Conservation (phyloP, 2,797 vertebrate species). For the Bryconaethiops microstoma region DNA sequence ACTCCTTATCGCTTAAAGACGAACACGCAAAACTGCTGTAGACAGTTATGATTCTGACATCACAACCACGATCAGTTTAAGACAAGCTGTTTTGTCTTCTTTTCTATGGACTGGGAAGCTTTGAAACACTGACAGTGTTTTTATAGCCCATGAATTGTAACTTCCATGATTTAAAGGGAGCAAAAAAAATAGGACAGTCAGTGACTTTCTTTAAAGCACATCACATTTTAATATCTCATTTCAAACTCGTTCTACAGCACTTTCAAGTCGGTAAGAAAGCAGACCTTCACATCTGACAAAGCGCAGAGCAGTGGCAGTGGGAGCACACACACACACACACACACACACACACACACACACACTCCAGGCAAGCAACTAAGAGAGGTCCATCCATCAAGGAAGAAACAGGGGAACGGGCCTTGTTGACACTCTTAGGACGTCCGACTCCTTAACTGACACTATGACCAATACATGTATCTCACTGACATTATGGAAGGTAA, state of each 20-base stretch:
- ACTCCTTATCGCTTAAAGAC: too few relatives aligned
- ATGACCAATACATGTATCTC: slow-evolving; percentile 38
- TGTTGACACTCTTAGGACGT: slow-evolving; percentile 10
- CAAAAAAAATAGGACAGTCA: slow-evolving; percentile 23
- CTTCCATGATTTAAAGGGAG: neutral
- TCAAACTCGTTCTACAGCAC: slow-evolving; percentile 65
- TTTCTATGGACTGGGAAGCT: neutral
- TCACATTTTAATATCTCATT: slow-evolving; percentile 66
- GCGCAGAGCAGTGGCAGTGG: slow-evolving; percentile 52
- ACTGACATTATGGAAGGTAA: slow-evolving; percentile 41
- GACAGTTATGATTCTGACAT: too few relatives aligned
- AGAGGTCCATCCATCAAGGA: slow-evolving; percentile 13
- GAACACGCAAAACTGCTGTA: too few relatives aligned
- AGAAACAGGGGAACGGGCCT: slow-evolving; percentile 31
- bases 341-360: slow-evolving; percentile 23
- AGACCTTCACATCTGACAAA: slow-evolving; percentile 61
- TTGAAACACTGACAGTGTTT: neutral
- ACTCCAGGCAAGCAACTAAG: slow-evolving; percentile 6
- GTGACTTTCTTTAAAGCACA: slow-evolving; percentile 56
- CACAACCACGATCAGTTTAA: too few relatives aligned
- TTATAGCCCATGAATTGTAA: neutral
- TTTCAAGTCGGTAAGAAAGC: slow-evolving; percentile 63
- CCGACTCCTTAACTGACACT: slow-evolving; percentile 32
- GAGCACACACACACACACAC: slow-evolving; percentile 27
- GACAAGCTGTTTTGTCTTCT: too few relatives aligned